Conservation (phyloP, 2,113 vertebrate genomes). For the Onychostruthus taczanowskii region DNA sequence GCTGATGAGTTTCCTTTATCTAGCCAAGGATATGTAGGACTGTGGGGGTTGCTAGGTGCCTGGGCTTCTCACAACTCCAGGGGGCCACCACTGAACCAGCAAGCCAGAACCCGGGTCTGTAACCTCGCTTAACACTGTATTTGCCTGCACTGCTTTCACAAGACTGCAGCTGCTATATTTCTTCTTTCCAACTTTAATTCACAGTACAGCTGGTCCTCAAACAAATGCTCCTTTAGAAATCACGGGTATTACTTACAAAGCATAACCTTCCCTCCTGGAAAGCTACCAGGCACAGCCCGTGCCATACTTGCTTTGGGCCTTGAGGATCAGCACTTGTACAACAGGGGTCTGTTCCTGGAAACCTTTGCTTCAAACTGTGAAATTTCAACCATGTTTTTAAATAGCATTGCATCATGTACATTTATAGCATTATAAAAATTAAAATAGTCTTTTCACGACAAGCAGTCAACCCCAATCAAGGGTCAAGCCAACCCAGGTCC, state of each 20-base stretch:
- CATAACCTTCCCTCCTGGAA: background rate
- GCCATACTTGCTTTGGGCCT: accelerated
- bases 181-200: background rate
- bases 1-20: background rate
- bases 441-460: background rate
- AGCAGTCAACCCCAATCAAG: background rate
- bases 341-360: background rate
- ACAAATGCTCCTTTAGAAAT: background rate
- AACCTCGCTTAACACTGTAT: background rate
- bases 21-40: background rate
- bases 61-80: background rate
- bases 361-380: background rate
- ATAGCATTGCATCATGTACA: background rate
- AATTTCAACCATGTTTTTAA: background rate
- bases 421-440: background rate
- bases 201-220: background rate
- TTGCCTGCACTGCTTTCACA: background rate
- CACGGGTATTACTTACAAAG: background rate
- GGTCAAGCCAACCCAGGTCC: background rate
- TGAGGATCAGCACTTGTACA: background rate
- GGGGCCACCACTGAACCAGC: background rate
- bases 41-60: background rate
- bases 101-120: background rate
- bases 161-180: background rate
- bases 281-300: background rate